Percentiles rank a stretch among this genome's conserved stretches.
These are phyloP conservation scores for Sterrhoptilus dennistouni DNA, from an alignment of 2,113 vertebrate species.

Conservation along the genomic window DNA sequence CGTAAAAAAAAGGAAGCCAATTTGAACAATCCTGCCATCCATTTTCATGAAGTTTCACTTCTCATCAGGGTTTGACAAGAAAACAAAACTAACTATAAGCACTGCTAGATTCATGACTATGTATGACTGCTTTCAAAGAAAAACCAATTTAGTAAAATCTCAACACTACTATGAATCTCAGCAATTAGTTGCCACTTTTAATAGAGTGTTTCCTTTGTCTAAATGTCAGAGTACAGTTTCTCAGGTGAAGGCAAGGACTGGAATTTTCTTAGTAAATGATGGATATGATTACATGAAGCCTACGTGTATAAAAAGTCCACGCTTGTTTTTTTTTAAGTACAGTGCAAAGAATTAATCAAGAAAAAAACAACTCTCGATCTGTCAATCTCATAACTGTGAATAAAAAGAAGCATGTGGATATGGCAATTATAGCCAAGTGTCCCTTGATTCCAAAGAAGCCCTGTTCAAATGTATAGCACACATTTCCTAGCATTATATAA, in stretches of 20 bases:
- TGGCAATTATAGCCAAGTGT: background rate
- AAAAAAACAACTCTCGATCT: background rate
- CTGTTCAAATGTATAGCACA: background rate
- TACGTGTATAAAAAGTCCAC: background rate
- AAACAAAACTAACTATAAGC: background rate
- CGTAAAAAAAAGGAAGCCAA: background rate
- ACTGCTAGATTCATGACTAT: background rate
- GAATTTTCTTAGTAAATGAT: background rate
- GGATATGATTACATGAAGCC: accelerated
- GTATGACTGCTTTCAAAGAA: background rate
- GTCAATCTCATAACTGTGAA: background rate
- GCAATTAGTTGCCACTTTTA: background rate
- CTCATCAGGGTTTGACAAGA: background rate
- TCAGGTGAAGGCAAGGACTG: background rate
- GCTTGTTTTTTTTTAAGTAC: background rate
- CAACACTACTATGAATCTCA: background rate
- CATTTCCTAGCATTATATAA: background rate
- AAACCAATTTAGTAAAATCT: background rate
- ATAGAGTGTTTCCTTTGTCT: background rate
- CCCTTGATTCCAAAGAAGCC: background rate
- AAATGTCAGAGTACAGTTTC: background rate
- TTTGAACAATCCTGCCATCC: background rate
- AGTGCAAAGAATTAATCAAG: background rate
- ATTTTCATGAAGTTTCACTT: background rate
- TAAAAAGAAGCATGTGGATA: background rate